Evolutionary conservation across 1,140 invertebrate species (phyloP), one percentile per base, ranked within the genome.

Genomic region (Microplitis mediator): DNA sequence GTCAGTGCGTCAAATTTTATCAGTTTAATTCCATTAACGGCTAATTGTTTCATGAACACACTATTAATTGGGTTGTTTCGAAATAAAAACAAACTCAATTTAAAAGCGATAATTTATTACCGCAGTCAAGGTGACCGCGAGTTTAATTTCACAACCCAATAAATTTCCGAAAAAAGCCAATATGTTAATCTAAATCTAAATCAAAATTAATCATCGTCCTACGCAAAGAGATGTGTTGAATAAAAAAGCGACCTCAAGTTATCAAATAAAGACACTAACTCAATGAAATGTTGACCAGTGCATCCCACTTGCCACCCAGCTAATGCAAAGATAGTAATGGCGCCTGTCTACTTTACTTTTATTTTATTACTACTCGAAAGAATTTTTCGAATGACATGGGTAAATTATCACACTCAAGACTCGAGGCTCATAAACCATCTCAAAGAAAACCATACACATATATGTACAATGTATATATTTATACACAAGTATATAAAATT

Each of bases 321-420:
- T 65, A 65, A 65, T 65, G 63, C 23, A 65, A 16, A 58, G 56
- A 58, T 58, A 58, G 23, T 65, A 65, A 65, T 23, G 63, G 63
- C 63, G 36, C 36, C 36, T 65, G 56, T 16, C 16, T 58, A 58
- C 56, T 58, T 58, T 23, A 54, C 5, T 14, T 54, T 54, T 54
- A 14, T 54, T 58, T 58, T 58, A 58, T 58, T 58, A 23, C 23
- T 58, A 58, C 39, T 45, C 39, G 4, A 45, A 45, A 45, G 39
- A 45, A 31, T 58, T 23, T 58, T 58, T 58, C 56, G 23, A 58
- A 31, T 58, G 56, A 58, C 56, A 31, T 58, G 63, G 16, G 36
- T 65, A 23, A 65, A 65, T 65, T 65, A 65, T 51, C 14, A 16
- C 60, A 58, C 23, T 58, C 9, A 31, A 23, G 8, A 16, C 9